phyloP scores from a whole-genome alignment of 2,113 vertebrate genomes.

The Eptesicus fuscus region DNA sequence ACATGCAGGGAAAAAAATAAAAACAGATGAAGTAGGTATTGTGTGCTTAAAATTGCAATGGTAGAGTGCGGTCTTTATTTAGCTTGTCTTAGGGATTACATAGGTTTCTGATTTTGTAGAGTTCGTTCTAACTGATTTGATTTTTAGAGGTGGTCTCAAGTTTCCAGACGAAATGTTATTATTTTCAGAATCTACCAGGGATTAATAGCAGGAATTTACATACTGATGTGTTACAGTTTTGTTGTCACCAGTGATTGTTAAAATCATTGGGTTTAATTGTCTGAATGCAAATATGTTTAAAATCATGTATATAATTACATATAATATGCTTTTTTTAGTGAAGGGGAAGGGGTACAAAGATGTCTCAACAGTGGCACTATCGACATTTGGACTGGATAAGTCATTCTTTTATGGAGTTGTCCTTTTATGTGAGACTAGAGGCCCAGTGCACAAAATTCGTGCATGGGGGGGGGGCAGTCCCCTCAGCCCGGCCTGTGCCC shows the following conservation, averaged over 20 bases:
- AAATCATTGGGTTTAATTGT: not conserved
- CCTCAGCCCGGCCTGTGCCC: too few species aligned
- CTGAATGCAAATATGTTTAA: not conserved
- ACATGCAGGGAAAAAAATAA: not conserved
- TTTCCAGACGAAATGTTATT: not conserved
- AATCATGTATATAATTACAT: not conserved
- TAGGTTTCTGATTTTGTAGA: not conserved
- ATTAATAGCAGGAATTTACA: not conserved
- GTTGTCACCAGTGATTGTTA: not conserved
- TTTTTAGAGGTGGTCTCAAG: not conserved
- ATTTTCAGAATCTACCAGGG: not conserved
- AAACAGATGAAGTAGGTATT: not conserved
- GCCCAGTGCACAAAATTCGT: too few species aligned
- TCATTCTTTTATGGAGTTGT: not conserved
- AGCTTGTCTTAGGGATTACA: not conserved
- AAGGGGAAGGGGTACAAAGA: not conserved
- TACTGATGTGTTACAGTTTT: not conserved
- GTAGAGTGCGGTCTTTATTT: not conserved
- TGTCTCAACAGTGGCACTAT: not conserved
- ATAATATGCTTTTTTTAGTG: not conserved
- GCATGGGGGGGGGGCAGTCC: too few species aligned
- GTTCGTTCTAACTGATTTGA: not conserved
- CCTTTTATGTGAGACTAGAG: not conserved
- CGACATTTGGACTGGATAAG: not conserved
- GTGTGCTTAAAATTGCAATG: not conserved